phyloP scores from a whole-genome alignment of 2,797 vertebrate genomes.

The Silurus lanzhouensis region DNA sequence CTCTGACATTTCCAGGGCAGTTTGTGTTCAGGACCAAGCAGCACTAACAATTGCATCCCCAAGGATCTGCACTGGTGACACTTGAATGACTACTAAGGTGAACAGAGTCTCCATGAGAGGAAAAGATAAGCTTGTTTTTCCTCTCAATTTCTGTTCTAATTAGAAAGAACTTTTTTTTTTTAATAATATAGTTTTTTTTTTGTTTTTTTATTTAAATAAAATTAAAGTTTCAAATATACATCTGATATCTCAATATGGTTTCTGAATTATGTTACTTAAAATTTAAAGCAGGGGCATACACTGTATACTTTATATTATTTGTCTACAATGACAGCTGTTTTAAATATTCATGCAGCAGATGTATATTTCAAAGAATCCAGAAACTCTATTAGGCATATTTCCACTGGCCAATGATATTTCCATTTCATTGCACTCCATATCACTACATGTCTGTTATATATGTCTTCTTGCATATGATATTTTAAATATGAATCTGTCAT shows the following conservation, averaged over 20 bases:
- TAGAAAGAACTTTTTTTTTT: constrained; percentile 14
- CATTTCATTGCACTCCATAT: neutral
- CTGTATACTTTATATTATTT: neutral
- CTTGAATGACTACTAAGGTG: constrained; percentile 39
- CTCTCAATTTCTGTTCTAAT: constrained; percentile 46
- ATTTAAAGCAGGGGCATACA: neutral
- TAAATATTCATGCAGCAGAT: neutral
- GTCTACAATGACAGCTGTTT: neutral
- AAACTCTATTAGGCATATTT: neutral
- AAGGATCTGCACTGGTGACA: constrained; percentile 31
- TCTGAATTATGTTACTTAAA: neutral
- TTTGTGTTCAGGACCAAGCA: constrained; percentile 20
- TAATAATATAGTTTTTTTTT: neutral
- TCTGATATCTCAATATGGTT: neutral
- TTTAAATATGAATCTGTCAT: constrained; percentile 32
- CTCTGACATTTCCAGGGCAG: constrained; percentile 35
- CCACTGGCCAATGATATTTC: neutral
- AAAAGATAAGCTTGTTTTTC: constrained; percentile 44
- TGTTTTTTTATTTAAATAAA: too few relatives aligned
- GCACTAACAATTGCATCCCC: constrained; percentile 20
- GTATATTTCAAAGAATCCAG: neutral
- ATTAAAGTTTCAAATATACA: too few relatives aligned
- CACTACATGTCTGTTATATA: neutral
- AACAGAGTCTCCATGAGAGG: constrained; percentile 33
- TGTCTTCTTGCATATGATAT: constrained; percentile 13